These are phyloP conservation scores for Phoeniculus purpureus DNA, from an alignment of 2,797 vertebrate species.

Conservation along the genomic window DNA sequence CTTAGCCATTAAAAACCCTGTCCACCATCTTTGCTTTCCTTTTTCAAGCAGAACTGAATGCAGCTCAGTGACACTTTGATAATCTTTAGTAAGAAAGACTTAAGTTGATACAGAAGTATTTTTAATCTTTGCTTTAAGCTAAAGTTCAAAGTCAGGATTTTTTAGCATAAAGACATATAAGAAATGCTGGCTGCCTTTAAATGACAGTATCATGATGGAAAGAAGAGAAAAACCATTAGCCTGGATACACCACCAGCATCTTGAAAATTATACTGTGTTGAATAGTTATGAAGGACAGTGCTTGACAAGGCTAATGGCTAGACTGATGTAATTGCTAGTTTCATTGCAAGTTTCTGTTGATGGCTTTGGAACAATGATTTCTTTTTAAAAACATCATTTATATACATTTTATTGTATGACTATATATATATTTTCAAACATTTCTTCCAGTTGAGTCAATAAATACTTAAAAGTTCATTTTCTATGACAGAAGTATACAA, in stretches of 20 bases:
- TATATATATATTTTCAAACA: background rate
- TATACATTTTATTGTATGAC: background rate
- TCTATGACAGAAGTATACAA: background rate
- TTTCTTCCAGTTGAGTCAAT: constrained; percentile 17
- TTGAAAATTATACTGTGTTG: constrained; percentile 11
- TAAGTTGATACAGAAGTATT: background rate
- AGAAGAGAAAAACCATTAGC: constrained; percentile 5
- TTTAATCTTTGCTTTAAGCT: background rate
- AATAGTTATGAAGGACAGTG: background rate
- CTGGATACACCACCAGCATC: background rate
- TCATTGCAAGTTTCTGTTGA: constrained; percentile 12
- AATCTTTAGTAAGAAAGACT: background rate
- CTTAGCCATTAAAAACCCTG: background rate
- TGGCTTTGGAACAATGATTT: background rate
- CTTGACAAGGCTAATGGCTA: constrained; percentile 21
- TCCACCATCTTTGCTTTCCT: background rate
- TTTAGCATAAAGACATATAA: background rate
- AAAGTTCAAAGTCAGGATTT: background rate
- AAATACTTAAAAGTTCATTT: background rate
- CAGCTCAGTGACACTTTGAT: background rate
- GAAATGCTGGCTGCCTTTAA: background rate
- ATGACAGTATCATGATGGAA: background rate
- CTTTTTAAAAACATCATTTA: background rate
- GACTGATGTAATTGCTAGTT: background rate
- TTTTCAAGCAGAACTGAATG: background rate